Percentiles rank a stretch among this genome's conserved stretches.
phyloP scores from a whole-genome alignment of 2,113 vertebrate genomes.

The Eleginops maclovinus region DNA sequence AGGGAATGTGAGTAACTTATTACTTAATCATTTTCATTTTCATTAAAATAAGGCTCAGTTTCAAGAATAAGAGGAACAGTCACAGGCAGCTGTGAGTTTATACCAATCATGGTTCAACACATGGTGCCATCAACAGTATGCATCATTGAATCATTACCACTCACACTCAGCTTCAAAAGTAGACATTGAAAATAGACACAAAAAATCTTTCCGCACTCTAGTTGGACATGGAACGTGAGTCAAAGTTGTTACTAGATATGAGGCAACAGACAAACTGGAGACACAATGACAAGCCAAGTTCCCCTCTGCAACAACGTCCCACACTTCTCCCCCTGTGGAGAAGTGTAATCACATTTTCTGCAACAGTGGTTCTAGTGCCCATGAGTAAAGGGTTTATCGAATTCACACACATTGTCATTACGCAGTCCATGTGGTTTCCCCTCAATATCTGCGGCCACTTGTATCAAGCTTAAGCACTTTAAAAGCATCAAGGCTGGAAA shows the following conservation, averaged over 20 bases:
- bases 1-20: not conserved
- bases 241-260: constrained; percentile 27
- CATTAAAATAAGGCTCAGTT: constrained; percentile 29
- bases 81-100: constrained; percentile 43
- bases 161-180: constrained; percentile 17
- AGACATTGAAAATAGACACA: constrained; percentile 8
- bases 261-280: constrained; percentile 31
- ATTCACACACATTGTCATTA: constrained; percentile 79
- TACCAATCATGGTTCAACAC: constrained; percentile 25
- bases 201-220: not conserved
- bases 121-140: constrained; percentile 29
- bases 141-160: constrained; percentile 55
- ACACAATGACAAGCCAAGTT: constrained; percentile 42
- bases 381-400: constrained; percentile 80
- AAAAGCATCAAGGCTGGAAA: constrained; percentile 55
- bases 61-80: constrained; percentile 23
- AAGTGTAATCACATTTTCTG: constrained; percentile 81
- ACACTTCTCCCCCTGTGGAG: constrained; percentile 60
- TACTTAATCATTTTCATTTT: not conserved
- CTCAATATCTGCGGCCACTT: constrained; percentile 69
- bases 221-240: constrained; percentile 28
- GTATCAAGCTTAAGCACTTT: constrained; percentile 59
- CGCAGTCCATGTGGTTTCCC: constrained; percentile 57
- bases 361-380: constrained; percentile 67
- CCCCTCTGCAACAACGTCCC: constrained; percentile 21